Evolutionary conservation across 2,888 invertebrate genomes (phyloP), one percentile per base, ranked within the genome.

Genomic region (Xiphydria camelus): DNA sequence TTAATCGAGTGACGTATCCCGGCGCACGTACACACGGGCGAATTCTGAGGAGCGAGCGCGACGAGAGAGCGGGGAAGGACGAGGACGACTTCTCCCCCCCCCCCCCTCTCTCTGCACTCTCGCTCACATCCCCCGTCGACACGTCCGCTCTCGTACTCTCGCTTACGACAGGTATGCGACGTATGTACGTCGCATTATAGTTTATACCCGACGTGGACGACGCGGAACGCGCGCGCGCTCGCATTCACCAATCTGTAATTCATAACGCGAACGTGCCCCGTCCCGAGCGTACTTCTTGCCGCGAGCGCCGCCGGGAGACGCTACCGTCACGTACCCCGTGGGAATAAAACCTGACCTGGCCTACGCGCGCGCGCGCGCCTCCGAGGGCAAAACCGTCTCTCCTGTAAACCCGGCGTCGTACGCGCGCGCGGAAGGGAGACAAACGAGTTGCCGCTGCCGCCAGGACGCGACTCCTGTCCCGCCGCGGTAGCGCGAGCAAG

Each of bases 1-100:
- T 72, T 72, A 72, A 71, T 72, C 70, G 66, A 61, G 64, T 67
- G 64, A 68, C 68, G 66, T 66, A 68, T 68, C 59, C 61, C 20
- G 23, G 14, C 37, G 37, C 25, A 38, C 29, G 32, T 41, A 23
- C 47, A 47, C 38, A 7, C 34, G 32, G n/a, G n/a, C n/a, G n/a
- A n/a, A n/a, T n/a, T n/a, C n/a, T n/a, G n/a, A n/a, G n/a, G n/a
- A n/a, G n/a, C n/a, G n/a, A n/a, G n/a, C n/a, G n/a, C n/a, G n/a
- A n/a, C n/a, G n/a, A n/a, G n/a, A n/a, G n/a, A n/a, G n/a, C n/a
- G n/a, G n/a, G n/a, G n/a, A n/a, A n/a, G n/a, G n/a, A n/a, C n/a
- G n/a, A n/a, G n/a, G n/a, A n/a, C n/a, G n/a, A n/a, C 21, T 15
- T 21, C 17, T 19, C 15, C 10, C 10, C 21, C 7, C 9, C 17